These are phyloP conservation scores for Papilio demoleus DNA, from an alignment of 2,888 invertebrate species.

Conservation along the genomic window DNA sequence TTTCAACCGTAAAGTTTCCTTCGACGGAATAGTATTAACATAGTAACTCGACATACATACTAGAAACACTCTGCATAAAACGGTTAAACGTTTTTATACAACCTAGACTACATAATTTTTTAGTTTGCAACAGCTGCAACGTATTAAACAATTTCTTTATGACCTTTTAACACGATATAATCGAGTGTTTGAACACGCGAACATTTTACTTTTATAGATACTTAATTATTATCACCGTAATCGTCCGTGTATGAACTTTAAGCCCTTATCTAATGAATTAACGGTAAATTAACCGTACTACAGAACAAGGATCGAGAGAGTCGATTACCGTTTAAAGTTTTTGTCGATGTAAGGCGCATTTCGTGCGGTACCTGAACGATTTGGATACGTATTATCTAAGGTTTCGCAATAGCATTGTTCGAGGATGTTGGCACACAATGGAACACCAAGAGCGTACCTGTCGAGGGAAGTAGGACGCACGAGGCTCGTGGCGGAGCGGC, in stretches of 20 bases:
- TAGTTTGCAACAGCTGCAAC: slow-evolving; percentile 34
- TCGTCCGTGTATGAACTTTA: slow-evolving; percentile 28
- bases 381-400: slow-evolving; percentile 73
- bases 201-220: slow-evolving; percentile 26
- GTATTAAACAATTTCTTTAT: slow-evolving; percentile 35
- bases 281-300: slow-evolving; percentile 27
- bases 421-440: slow-evolving; percentile 73
- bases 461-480: slow-evolving; percentile 76
- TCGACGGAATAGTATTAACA: slow-evolving; percentile 7
- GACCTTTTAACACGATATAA: slow-evolving; percentile 25
- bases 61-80: slow-evolving; percentile 1
- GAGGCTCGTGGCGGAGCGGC: slow-evolving; percentile 60
- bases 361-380: slow-evolving; percentile 45
- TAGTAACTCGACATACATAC: slow-evolving; percentile 7
- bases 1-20: slow-evolving; percentile 68
- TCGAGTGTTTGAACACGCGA: slow-evolving; percentile 32
- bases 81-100: slow-evolving; percentile 35
- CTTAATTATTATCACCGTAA: slow-evolving; percentile 24
- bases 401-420: slow-evolving; percentile 80
- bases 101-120: slow-evolving; percentile 21
- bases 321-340: neutral
- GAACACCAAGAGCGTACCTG: slow-evolving; percentile 78
- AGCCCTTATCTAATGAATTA: slow-evolving; percentile 21
- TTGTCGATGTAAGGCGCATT: slow-evolving; percentile 1
- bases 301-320: neutral